A percentile compares a stretch with the other conserved stretches of the same genome.
Conservation (phyloP, 2,797 vertebrate genomes). For the Coluber constrictor region DNA sequence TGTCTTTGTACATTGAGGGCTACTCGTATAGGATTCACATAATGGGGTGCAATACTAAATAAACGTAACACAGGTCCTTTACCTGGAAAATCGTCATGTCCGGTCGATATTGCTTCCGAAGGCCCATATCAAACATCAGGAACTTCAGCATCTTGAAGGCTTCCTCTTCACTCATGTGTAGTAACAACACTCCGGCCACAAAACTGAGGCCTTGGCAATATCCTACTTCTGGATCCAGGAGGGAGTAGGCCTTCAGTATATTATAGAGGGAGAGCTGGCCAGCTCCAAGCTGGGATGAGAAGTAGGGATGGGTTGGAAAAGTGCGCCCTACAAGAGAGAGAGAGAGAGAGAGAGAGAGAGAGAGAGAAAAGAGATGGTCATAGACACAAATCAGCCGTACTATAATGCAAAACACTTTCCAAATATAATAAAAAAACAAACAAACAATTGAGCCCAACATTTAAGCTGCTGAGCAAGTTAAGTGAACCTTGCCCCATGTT, state of each 20-base stretch:
- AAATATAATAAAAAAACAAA: no score
- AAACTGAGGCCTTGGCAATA: conserved; percentile 98
- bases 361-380: no score
- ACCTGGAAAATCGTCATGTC: conserved; percentile 99
- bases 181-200: conserved; percentile 90
- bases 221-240: conserved; percentile 95
- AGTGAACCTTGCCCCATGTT: no score
- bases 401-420: no score
- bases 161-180: conserved; percentile 94
- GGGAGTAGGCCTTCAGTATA: conserved; percentile 94
- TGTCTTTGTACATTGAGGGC: no score
- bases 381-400: no score
- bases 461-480: no score
- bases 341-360: background rate
- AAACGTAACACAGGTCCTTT: background rate
- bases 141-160: conserved; percentile 94
- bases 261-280: conserved; percentile 96
- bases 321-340: conserved; percentile 84
- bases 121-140: conserved; percentile 92
- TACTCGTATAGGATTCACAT: no score
- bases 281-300: conserved; percentile 92
- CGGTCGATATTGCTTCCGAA: conserved; percentile 92
- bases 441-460: no score
- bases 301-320: conserved; percentile 96
- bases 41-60: background rate